A percentile compares a stretch with the other conserved stretches of the same genome.
Evolutionary conservation across 2,888 invertebrate genomes (phyloP).

Genomic region (Melikaiella ostensackeni): DNA sequence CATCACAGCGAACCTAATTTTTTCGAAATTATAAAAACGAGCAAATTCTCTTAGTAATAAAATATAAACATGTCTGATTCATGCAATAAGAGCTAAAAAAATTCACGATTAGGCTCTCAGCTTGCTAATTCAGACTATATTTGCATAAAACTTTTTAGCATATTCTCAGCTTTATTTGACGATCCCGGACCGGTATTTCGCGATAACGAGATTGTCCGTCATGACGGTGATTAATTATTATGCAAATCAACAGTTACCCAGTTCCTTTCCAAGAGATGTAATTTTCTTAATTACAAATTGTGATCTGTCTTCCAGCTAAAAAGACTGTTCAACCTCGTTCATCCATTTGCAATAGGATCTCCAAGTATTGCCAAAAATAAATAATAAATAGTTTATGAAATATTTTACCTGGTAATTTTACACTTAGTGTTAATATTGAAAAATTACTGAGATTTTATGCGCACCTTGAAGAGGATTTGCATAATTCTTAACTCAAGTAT

Average conservation of each 20-base stretch:
- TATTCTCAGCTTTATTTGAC: too few species aligned
- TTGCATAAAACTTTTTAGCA: too few species aligned
- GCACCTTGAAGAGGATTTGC: slow-evolving; percentile 8
- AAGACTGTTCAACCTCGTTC: neutral
- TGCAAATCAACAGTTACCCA: neutral
- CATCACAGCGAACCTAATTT: too few species aligned
- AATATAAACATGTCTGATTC: too few species aligned
- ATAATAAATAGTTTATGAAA: neutral
- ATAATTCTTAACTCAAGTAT: slow-evolving; percentile 10
- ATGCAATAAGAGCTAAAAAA: too few species aligned
- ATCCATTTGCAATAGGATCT: neutral
- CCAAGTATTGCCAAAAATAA: neutral
- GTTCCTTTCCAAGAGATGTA: neutral
- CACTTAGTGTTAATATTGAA: too few species aligned
- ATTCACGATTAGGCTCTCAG: too few species aligned
- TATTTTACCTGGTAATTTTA: too few species aligned
- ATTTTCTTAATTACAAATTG: slow-evolving; percentile 26
- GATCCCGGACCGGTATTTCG: neutral
- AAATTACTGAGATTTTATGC: neutral
- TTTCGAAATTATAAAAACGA: too few species aligned
- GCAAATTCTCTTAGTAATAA: too few species aligned
- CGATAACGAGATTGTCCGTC: slow-evolving; percentile 20
- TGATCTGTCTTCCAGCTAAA: neutral
- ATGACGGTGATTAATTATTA: slow-evolving; percentile 7
- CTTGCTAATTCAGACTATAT: too few species aligned